Evolutionary conservation across 2,797 vertebrate genomes (phyloP).

Genomic region (Austrolebias charrua): DNA sequence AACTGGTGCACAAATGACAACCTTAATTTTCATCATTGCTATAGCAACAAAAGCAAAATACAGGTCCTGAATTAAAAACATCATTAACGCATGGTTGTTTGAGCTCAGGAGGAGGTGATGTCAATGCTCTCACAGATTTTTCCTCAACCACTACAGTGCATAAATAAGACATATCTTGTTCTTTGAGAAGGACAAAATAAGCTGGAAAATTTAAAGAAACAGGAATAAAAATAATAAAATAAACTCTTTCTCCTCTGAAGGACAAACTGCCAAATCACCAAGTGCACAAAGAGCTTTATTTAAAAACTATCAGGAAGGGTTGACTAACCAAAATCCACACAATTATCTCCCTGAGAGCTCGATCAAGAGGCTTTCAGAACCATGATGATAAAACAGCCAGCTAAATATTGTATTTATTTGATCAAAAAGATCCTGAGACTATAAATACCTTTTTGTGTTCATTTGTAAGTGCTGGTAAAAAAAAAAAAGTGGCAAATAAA

Average conservation of each 20-base stretch:
- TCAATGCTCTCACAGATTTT: constrained; percentile 42
- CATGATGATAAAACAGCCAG: constrained; percentile 60
- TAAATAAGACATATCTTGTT: constrained; percentile 68
- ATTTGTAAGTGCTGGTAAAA: constrained; percentile 13
- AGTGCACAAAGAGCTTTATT: constrained; percentile 66
- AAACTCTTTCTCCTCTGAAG: constrained; percentile 64
- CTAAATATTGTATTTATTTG: constrained; percentile 67
- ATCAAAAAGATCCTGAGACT: constrained; percentile 60
- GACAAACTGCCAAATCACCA: constrained; percentile 69
- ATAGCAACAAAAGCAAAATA: constrained; percentile 61
- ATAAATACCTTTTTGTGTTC: constrained; percentile 34
- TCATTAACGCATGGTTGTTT: constrained; percentile 66
- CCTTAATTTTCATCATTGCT: constrained; percentile 60
- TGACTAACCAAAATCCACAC: constrained; percentile 75
- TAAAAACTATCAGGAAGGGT: constrained; percentile 73
- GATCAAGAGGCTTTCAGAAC: constrained; percentile 58
- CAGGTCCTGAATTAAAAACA: constrained; percentile 66
- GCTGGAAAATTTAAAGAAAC: constrained; percentile 34
- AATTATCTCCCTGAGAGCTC: constrained; percentile 71
- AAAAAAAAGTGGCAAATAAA: constrained; percentile 25
- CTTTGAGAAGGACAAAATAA: constrained; percentile 54
- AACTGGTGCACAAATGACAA: constrained; percentile 42
- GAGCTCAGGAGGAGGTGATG: constrained; percentile 52
- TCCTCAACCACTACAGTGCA: constrained; percentile 36
- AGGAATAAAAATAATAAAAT: constrained; percentile 29